Base-by-base conservation (phyloP, 2,888 invertebrate genomes). In the Coenonympha arcania region DNA sequence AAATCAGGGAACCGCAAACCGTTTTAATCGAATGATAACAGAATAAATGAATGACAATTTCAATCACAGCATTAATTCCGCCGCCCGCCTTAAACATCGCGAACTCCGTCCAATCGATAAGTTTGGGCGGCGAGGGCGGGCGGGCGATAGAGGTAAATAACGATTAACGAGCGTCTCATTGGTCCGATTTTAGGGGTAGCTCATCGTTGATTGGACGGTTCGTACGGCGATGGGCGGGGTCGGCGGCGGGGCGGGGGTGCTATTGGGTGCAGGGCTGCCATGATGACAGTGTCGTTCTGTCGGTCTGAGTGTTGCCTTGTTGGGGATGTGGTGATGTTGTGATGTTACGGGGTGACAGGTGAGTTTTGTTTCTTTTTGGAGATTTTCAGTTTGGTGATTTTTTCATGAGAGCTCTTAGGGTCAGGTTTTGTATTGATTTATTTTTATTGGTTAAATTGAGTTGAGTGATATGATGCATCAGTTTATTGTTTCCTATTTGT, bases 31-130 rank as follows among this genome's bases (percentile, higher is more conserved):
- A 75, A 71, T 71, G 67, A 73, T 60, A 50, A 52, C 55, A 53
- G 44, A 57, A 60, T 58, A 59, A 61, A 61, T 61, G 59, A 61
- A 59, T 59, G 55, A 55, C 56, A 55, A 57, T 58, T 61, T 60
- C 57, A 55, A 85, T 86, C 85, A 84, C 82, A 82, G 82, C 79
- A 82, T 84, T 85, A 86, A 84, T 79, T 81, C 79, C 72, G 71
- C 61, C 79, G 71, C 61, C 79, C 80, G 78, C 76, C 79, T 84
- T 85, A 85, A 84, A 79, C 84, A 83, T 77, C 78, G 71, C 70
- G 68, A 67, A 68, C 69, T 65, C 65, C 59, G 76, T 69, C 81
- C 81, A 83, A 86, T 86, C 85, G 85, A 86, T 86, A 85, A 66
- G 61, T 64, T 66, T 67, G 71, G 77, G 67, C 64, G 71, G 69